Conservation (phyloP, 2,797 vertebrate species). For the Selene dorsalis region DNA sequence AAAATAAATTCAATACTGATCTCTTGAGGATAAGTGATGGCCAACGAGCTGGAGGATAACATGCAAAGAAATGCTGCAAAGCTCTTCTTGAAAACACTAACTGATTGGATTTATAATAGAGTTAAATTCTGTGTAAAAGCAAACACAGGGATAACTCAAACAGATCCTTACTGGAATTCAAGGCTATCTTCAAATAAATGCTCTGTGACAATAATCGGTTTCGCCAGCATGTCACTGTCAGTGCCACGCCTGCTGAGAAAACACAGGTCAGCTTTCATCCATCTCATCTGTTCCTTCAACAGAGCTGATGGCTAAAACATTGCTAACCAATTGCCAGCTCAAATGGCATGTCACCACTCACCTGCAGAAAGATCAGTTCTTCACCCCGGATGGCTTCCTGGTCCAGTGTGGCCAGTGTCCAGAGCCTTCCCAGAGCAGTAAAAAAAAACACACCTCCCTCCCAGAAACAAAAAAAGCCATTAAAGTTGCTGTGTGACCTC, state of each 20-base stretch:
- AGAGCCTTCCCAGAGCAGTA: conserved; percentile 40
- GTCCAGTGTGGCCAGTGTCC: conserved; percentile 31
- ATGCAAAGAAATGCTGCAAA: not conserved
- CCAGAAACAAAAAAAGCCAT: conserved; percentile 42
- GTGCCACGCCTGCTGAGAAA: conserved; percentile 1
- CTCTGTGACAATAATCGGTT: conserved; percentile 6
- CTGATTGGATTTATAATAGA: not conserved
- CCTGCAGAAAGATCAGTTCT: conserved; percentile 47
- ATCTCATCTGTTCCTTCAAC: conserved; percentile 1
- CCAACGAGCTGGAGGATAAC: not conserved
- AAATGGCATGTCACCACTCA: conserved; percentile 9
- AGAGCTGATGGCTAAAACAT: conserved; percentile 32
- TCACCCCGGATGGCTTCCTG: conserved; percentile 28
- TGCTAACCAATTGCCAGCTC: not conserved
- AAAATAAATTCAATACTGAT: conserved; percentile 12
- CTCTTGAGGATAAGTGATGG: not conserved
- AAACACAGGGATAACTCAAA: not conserved
- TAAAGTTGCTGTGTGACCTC: conserved; percentile 36
- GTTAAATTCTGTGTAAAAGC: not conserved
- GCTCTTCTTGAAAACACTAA: not conserved
- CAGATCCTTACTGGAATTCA: conserved; percentile 2
- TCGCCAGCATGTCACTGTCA: not conserved
- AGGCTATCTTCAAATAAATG: not conserved
- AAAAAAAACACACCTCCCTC: conserved; percentile 13
- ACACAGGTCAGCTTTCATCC: conserved; percentile 5